Evolutionary conservation across 2,888 invertebrate species (phyloP).

Genomic region (Copidosoma aretas): DNA sequence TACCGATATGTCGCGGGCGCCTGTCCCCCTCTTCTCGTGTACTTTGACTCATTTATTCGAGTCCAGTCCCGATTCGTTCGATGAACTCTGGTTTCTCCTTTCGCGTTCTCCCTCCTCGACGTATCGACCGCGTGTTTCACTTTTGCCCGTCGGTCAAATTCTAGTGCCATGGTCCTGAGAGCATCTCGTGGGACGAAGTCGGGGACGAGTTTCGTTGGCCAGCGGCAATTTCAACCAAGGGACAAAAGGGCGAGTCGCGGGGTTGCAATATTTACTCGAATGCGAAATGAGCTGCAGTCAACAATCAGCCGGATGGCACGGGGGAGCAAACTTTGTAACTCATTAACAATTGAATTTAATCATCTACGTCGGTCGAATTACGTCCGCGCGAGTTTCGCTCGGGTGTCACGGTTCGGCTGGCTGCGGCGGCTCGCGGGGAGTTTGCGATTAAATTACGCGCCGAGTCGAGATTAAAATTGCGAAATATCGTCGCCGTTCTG

Average conservation of each 20-base stretch:
- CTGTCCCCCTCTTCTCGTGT: neutral
- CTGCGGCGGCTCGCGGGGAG: neutral
- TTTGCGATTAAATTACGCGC: neutral
- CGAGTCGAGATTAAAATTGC: neutral
- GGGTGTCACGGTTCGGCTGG: no score
- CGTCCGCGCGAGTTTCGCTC: neutral
- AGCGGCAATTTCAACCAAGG: no score
- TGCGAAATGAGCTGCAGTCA: neutral
- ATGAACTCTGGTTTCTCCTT: no score
- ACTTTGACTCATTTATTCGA: neutral
- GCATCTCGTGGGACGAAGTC: no score
- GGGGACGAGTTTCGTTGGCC: no score
- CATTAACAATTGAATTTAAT: slow-evolving; percentile 10
- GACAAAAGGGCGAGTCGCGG: no score
- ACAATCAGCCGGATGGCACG: neutral
- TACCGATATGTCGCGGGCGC: neutral
- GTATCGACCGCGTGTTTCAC: no score
- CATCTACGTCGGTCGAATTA: neutral
- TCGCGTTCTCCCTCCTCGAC: neutral
- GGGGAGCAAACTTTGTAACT: slow-evolving; percentile 1
- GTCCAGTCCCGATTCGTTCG: no score
- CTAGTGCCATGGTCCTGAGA: no score
- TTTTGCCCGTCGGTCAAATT: neutral
- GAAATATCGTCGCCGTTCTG: neutral
- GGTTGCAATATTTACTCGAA: neutral